Percentiles rank a stretch among this genome's conserved stretches.
These are phyloP conservation scores for Ylistrum balloti DNA, from an alignment of 1,140 invertebrate species.

Conservation along the genomic window DNA sequence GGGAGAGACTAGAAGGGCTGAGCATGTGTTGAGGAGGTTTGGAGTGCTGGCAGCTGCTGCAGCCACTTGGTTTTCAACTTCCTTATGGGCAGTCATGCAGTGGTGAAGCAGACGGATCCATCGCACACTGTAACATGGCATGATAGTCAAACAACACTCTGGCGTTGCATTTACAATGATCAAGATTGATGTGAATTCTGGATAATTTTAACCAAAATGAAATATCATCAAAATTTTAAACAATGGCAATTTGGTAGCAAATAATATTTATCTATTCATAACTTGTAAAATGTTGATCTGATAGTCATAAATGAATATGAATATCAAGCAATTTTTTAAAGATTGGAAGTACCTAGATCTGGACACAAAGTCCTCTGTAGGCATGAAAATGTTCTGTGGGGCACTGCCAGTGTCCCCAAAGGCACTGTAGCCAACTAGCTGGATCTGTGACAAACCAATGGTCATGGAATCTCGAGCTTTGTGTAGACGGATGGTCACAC, in stretches of 20 bases:
- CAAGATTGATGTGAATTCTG: too few relatives aligned
- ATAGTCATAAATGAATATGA: too few relatives aligned
- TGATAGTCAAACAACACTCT: too few relatives aligned
- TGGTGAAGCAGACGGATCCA: conserved; percentile 89
- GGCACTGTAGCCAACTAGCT: conserved; percentile 91
- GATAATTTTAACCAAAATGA: too few relatives aligned
- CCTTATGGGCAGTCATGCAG: conserved; percentile 85
- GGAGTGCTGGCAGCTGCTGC: conserved; percentile 86
- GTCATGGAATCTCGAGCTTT: conserved; percentile 93
- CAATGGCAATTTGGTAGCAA: too few relatives aligned
- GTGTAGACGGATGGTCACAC: conserved; percentile 87
- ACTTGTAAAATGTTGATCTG: too few relatives aligned
- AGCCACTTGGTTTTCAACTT: conserved; percentile 78
- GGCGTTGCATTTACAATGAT: too few relatives aligned
- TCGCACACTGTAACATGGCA: conserved; percentile 84
- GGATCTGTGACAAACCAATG: conserved; percentile 93
- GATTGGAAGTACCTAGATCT: conserved; percentile 74
- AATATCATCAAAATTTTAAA: too few relatives aligned
- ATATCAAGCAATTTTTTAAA: background rate
- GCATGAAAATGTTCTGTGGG: conserved; percentile 77
- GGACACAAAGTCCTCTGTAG: conserved; percentile 79
- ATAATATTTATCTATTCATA: too few relatives aligned
- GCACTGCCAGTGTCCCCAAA: conserved; percentile 85
- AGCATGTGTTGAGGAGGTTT: conserved; percentile 88
- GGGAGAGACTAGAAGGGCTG: conserved; percentile 89